phyloP scores from a whole-genome alignment of 1,140 invertebrate species.

The Pseudomyrmex gracilis region DNA sequence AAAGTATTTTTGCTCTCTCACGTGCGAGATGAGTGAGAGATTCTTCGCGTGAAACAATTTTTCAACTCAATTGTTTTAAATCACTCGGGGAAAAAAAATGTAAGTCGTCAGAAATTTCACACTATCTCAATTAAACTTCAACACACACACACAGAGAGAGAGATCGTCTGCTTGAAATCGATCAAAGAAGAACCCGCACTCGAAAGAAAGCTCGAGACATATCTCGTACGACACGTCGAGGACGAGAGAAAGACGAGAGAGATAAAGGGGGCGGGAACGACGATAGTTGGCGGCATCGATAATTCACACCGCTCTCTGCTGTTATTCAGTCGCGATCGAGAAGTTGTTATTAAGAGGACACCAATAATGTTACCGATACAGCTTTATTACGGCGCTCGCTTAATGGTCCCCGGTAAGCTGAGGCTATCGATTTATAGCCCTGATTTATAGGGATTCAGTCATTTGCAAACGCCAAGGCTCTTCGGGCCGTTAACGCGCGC shows the following conservation, averaged over 20 bases:
- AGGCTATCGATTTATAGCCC: constrained; percentile 77
- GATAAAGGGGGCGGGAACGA: constrained; percentile 45
- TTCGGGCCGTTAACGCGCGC: constrained; percentile 27
- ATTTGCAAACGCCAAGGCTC: constrained; percentile 60
- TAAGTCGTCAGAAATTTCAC: too few species aligned
- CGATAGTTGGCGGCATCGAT: constrained; percentile 66
- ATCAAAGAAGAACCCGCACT: too few species aligned
- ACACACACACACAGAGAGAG: too few species aligned
- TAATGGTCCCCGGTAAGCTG: constrained; percentile 74
- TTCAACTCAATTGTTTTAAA: too few species aligned
- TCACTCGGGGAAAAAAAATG: too few species aligned
- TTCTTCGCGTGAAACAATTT: too few species aligned
- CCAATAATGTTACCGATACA: constrained; percentile 80
- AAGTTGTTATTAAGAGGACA: constrained; percentile 81
- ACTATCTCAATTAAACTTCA: too few species aligned
- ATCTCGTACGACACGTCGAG: neutral
- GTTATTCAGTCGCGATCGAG: constrained; percentile 75
- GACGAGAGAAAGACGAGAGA: constrained; percentile 7
- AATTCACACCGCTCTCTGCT: constrained; percentile 77
- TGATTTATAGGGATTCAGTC: constrained; percentile 79
- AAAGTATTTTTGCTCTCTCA: too few species aligned
- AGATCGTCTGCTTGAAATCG: too few species aligned
- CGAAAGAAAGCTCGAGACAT: neutral
- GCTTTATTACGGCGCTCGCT: constrained; percentile 77
- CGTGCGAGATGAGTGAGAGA: too few species aligned